Evolutionary conservation across 2,797 vertebrate species (phyloP).

Genomic region (Momotus momota): DNA sequence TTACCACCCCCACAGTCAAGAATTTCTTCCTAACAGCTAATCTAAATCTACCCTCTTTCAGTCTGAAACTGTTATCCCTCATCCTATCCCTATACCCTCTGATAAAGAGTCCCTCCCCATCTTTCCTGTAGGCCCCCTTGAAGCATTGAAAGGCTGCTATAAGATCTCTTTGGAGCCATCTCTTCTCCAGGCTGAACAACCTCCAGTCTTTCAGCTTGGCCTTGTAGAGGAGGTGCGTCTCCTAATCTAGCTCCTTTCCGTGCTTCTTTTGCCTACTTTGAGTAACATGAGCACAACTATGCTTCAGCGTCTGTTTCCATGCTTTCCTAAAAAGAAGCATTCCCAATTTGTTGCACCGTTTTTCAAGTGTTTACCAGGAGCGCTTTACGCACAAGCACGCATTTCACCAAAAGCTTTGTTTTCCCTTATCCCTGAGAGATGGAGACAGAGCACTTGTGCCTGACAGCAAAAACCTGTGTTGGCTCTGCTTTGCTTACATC

Average conservation of each 20-base stretch:
- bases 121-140: not conserved
- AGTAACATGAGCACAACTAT: not conserved
- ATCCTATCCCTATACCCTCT: not conserved
- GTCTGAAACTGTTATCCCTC: not conserved
- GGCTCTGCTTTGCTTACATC: not conserved
- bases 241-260: not conserved
- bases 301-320: not conserved
- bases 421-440: not conserved
- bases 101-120: not conserved
- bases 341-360: not conserved
- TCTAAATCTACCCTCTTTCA: not conserved
- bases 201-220: not conserved
- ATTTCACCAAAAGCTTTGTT: not conserved
- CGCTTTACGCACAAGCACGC: rapidly evolving
- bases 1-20: not conserved
- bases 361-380: not conserved
- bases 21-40: not conserved
- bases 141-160: not conserved
- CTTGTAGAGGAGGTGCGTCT: not conserved
- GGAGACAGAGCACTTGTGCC: not conserved
- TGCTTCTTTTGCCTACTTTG: not conserved
- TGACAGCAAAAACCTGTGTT: not conserved
- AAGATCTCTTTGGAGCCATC: too few relatives aligned
- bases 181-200: not conserved
- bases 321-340: not conserved